Base-by-base conservation (phyloP, 2,888 invertebrate species). In the Rhimphoctona megacephalus region DNA sequence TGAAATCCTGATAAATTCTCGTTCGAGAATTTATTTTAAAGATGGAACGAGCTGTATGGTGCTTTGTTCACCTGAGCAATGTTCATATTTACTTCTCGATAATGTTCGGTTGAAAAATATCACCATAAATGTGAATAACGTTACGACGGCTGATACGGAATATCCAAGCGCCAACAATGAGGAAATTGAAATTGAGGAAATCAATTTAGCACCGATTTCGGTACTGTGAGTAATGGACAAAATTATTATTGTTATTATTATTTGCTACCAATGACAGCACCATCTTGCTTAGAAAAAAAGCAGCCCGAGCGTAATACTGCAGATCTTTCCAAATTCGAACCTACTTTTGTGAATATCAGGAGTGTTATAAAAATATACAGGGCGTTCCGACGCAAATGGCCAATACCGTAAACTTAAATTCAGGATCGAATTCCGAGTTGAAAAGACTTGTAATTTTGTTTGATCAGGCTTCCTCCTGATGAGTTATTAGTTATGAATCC, bases 1-100 rank as follows among this genome's bases (percentile, higher is more conserved):
- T 88, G 95, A 95, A 91, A 94, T 96, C 70, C 90, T 96, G 1
- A 94, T 97, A 39, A 96, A 96, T 92, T 94, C 95, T 76, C 94
- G 95, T 17, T 93, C 95, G 87, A 93, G 94, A 0, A 95, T 96
- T 74, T 89, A 73, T 66, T 67, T 88, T 11, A 30, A 64, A 0
- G 52, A 85, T 30, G 88, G 81, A 33, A 83, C 46, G 14, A 80
- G 70, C 14, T 94, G 91, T 19, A 46, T 88, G 17, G 57, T 93
- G 8, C 88, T 88, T 83, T 83, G 92, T n/a, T 86, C 85, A 19
- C 92, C 94, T 0, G 77, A 90, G 4, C 70, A 89, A 22, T 91
- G 90, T 79, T 67, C 87, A 9, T 90, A 90, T 46, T 89, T 83
- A 9, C 81, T 89, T 11, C 83, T 94, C 36, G 88, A 92, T 22